Conservation (phyloP, 2,797 vertebrate species). For the Anabacerthia variegaticeps region DNA sequence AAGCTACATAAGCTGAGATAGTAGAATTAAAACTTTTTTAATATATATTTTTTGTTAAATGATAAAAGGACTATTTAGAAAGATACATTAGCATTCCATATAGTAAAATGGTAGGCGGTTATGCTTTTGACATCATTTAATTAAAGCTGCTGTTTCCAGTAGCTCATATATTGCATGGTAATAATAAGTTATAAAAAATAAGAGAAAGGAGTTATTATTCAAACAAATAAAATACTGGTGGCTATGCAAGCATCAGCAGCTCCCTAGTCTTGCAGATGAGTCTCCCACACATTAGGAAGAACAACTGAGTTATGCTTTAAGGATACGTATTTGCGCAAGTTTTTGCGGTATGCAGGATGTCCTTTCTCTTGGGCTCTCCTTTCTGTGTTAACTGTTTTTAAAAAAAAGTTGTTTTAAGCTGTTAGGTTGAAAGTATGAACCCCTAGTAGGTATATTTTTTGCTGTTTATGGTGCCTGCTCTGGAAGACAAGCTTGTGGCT, state of each 20-base stretch:
- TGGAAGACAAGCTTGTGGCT: not conserved
- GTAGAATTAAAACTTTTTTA: not conserved
- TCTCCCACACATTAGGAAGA: not conserved
- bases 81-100: not conserved
- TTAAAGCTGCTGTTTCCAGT: not conserved
- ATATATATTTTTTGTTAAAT: not conserved
- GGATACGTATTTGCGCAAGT: not conserved
- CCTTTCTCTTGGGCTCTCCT: not conserved
- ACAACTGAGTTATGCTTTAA: not conserved
- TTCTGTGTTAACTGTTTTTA: not conserved
- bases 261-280: not conserved
- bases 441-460: not conserved
- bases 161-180: not conserved
- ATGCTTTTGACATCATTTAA: not conserved
- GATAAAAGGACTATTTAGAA: not conserved
- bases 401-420: not conserved
- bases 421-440: not conserved
- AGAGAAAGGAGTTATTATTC: not conserved
- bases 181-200: not conserved
- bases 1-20: not conserved
- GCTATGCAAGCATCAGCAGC: not conserved
- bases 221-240: not conserved
- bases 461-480: not conserved
- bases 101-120: not conserved
- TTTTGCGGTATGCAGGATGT: not conserved